Evolutionary conservation across 2,888 invertebrate species (phyloP).

Genomic region (Branchipolynoe longqiensis): DNA sequence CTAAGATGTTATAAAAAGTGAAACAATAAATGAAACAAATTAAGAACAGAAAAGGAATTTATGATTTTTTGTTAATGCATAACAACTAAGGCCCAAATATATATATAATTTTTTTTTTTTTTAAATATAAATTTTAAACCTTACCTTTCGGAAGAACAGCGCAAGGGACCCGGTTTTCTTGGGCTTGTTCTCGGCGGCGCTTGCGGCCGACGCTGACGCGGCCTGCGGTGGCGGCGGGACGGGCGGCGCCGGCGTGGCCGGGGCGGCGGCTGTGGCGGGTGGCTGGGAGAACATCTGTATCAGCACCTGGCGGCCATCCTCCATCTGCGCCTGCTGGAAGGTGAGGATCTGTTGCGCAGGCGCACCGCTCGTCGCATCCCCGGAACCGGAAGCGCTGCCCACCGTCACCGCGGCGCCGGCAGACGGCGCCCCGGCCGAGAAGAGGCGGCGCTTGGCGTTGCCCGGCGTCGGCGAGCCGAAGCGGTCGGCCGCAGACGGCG

Average conservation of each 20-base stretch:
- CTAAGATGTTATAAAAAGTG: too few species aligned
- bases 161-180: conserved; percentile 86
- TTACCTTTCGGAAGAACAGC: conserved; percentile 93
- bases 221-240: conserved; percentile 49
- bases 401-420: conserved; percentile 21
- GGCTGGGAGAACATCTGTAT: conserved; percentile 71
- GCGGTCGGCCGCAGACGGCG: conserved; percentile 76
- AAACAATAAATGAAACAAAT: too few species aligned
- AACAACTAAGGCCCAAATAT: too few species aligned
- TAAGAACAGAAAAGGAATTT: too few species aligned
- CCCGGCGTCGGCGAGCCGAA: conserved; percentile 80
- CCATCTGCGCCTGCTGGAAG: conserved; percentile 74
- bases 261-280: background rate
- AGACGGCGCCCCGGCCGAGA: conserved; percentile 68
- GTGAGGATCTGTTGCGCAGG: conserved; percentile 72
- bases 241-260: conserved; percentile 56
- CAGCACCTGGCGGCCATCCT: conserved; percentile 76
- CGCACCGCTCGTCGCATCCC: background rate
- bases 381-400: background rate
- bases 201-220: background rate
- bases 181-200: conserved; percentile 80
- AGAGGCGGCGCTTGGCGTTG: conserved; percentile 81
- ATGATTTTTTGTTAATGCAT: too few species aligned
- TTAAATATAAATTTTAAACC: too few species aligned
- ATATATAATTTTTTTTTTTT: too few species aligned